A percentile compares a stretch with the other conserved stretches of the same genome.
phyloP scores from a whole-genome alignment of 1,140 invertebrate species.

The Drosophila azteca region DNA sequence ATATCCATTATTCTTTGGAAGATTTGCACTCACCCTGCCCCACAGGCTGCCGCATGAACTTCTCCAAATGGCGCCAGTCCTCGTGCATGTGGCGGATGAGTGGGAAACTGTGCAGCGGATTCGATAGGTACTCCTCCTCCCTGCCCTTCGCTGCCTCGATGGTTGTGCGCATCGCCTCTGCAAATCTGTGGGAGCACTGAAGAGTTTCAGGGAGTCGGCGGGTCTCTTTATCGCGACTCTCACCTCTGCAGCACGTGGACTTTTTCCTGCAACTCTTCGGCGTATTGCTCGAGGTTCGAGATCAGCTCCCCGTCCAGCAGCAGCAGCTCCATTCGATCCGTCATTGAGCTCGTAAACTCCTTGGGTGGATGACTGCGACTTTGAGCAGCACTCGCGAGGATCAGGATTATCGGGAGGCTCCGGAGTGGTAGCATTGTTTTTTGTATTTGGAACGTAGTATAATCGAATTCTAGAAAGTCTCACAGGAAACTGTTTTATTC shows the following conservation, averaged over 20 bases:
- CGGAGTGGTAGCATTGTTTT: neutral
- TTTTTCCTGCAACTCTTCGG: slow-evolving; percentile 18
- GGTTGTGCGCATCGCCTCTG: neutral
- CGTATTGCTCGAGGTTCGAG: slow-evolving; percentile 23
- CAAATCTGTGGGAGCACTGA: slow-evolving; percentile 17
- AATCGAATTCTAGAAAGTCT: too few species aligned
- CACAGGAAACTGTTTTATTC: too few species aligned
- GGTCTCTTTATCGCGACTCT: too few species aligned
- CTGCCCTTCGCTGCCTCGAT: neutral
- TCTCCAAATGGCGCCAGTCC: slow-evolving; percentile 26
- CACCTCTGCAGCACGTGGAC: slow-evolving; percentile 31
- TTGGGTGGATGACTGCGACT: neutral
- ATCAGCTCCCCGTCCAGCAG: slow-evolving; percentile 26
- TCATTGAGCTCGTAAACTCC: slow-evolving; percentile 7
- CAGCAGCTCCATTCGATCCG: slow-evolving; percentile 10
- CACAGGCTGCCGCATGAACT: slow-evolving; percentile 3
- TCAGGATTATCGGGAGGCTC: neutral
- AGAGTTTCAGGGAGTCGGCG: neutral
- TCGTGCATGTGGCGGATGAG: slow-evolving; percentile 36
- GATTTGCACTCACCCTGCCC: slow-evolving; percentile 85
- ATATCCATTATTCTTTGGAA: rapidly evolving
- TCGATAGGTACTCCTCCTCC: slow-evolving; percentile 34
- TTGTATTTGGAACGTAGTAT: too few species aligned
- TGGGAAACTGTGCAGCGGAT: slow-evolving; percentile 36
- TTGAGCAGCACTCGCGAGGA: too few species aligned